Evolutionary conservation across 2,888 invertebrate species (phyloP).

Genomic region (Sminthurinus aureus): DNA sequence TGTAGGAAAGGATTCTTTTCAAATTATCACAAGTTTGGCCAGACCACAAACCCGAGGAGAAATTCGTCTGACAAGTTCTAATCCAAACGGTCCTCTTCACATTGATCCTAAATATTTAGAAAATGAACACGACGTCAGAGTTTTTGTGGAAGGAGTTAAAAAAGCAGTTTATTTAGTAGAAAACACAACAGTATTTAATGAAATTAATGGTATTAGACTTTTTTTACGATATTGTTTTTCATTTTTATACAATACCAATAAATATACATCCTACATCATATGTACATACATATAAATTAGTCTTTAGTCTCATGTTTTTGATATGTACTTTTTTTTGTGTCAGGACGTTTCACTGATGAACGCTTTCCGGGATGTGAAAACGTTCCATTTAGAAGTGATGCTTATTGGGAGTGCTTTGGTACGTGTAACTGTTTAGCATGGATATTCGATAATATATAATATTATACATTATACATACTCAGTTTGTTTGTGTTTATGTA

Average conservation of each 20-base stretch:
- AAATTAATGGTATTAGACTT: slow-evolving; percentile 36
- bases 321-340: too few species aligned
- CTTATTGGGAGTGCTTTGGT: slow-evolving; percentile 52
- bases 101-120: slow-evolving; percentile 55
- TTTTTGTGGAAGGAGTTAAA: slow-evolving; percentile 52
- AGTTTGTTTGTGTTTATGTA: too few species aligned
- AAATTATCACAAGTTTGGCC: slow-evolving; percentile 52
- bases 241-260: too few species aligned
- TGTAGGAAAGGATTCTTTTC: slow-evolving; percentile 55
- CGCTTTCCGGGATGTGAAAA: slow-evolving; percentile 49
- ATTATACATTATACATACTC: too few species aligned
- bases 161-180: slow-evolving; percentile 47
- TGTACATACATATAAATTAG: too few species aligned
- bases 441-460: too few species aligned
- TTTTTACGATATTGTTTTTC: too few species aligned
- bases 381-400: slow-evolving; percentile 44
- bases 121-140: slow-evolving; percentile 47
- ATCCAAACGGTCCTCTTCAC: slow-evolving; percentile 47
- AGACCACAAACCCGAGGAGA: slow-evolving; percentile 54
- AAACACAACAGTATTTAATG: slow-evolving; percentile 49
- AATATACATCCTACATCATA: too few species aligned
- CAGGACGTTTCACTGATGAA: slow-evolving; percentile 47
- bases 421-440: too few species aligned
- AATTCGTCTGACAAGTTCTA: slow-evolving; percentile 47
- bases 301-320: too few species aligned